Evolutionary conservation across 2,113 vertebrate genomes (phyloP).

Genomic region (Plectropomus leopardus): DNA sequence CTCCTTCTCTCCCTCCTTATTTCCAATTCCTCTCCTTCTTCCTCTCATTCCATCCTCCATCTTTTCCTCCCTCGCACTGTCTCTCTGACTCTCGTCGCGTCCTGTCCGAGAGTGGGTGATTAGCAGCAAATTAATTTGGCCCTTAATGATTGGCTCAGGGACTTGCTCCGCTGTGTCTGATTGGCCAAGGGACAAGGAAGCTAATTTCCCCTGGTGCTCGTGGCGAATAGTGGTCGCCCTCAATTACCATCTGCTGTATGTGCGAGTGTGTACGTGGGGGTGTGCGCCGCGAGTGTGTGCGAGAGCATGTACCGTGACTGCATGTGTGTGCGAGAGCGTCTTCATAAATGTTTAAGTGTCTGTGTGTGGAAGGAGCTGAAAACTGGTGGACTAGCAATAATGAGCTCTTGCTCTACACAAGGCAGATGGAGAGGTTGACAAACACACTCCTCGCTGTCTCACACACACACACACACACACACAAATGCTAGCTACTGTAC

Average conservation of each 20-base stretch:
- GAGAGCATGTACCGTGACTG: conserved; percentile 34
- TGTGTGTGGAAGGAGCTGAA: conserved; percentile 66
- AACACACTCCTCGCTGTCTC: conserved; percentile 55
- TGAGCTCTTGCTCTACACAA: conserved; percentile 77
- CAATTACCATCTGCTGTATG: conserved; percentile 85
- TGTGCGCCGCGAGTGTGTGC: conserved; percentile 31
- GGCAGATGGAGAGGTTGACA: conserved; percentile 81
- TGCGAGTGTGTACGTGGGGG: conserved; percentile 37
- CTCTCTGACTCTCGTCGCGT: conserved; percentile 46
- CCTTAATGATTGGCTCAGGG: conserved; percentile 86
- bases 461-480: conserved; percentile 40
- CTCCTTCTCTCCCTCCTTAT: neutral
- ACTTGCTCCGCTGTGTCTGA: conserved; percentile 80
- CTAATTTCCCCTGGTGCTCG: conserved; percentile 87
- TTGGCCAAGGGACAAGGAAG: conserved; percentile 82
- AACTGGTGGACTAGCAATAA: conserved; percentile 79
- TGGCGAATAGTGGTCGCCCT: conserved; percentile 86
- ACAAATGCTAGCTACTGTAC: conserved; percentile 46
- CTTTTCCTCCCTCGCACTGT: conserved; percentile 3
- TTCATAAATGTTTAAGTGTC: conserved; percentile 64
- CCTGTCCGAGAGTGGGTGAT: conserved; percentile 82
- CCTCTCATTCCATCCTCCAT: neutral
- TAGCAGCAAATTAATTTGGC: conserved; percentile 87
- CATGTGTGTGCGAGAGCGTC: conserved; percentile 45
- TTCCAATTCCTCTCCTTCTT: neutral